Base-by-base conservation (phyloP, 2,888 invertebrate species). In the Drosophila ezoana region DNA sequence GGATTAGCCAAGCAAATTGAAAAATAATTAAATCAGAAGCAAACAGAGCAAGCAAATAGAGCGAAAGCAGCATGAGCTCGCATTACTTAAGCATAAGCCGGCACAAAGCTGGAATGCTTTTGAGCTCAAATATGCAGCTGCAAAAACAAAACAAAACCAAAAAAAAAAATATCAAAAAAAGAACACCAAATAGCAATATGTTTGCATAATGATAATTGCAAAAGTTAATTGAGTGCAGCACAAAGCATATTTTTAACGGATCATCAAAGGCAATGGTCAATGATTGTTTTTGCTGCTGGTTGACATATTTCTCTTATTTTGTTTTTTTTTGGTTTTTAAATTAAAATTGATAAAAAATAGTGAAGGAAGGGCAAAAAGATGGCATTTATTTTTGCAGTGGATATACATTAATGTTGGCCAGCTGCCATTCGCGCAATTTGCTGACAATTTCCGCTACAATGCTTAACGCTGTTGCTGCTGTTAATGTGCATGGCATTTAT, bases 221-320 rank as follows among this genome's bases (percentile, higher is more conserved):
- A 75, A 74, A 71, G 68, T 75, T 77, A 85, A 87, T 87, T 77
- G 79, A 71, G 71, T 71, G 67, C 69, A 70, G 65, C 64, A 73
- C 79, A 85, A 85, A 87, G 85, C 85, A 85, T 87, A 81, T 72
- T 85, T 85, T 67, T 8, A 51, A 48, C 41, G 52, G 48, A 28
- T 14, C 53, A 65, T 37, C 59, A 69, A 61, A 60, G 67, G 32
- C 58, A 64, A 60, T 54, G 28, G 23, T 6, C 32, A 49, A 33
- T 43, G 41, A 18, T 16, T 41, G 33, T 14, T 3, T 28, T 9
- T 44, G 32, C 11, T 60, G 63, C 18, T 40, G 62, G 61, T 37
- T 16, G 40, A 44, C 18, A 44, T 23, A 33, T 23, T 37, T 63
- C 6, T 58, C 43, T 13, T 44, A 11, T 28, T n/a, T n/a, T n/a